Evolutionary conservation across 2,797 vertebrate species (phyloP), one percentile per base, ranked within the genome.

Genomic region (Crocodylus rhombifer): DNA sequence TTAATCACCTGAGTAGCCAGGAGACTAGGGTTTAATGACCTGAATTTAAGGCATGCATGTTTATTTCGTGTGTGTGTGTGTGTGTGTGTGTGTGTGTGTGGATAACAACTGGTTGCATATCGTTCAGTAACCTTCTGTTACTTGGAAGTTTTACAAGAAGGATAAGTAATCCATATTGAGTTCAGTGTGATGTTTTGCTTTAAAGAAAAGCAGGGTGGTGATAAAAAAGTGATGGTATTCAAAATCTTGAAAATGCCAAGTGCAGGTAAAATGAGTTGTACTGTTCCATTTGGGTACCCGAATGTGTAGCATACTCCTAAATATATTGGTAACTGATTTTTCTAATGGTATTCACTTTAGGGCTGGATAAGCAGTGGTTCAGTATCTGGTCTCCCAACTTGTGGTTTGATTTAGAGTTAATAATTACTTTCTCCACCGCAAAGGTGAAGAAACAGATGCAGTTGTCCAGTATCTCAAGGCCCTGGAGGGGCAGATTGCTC

Each of bases 201-300:
- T 71, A 36, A 7, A 77, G 90, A 63, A n/a, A 86, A 87, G 25
- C 61, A 8, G 16, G 21, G 4, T 36, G 42, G 0, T 51, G 56
- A 3, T 69, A 67, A 36, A 75, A 36, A 42, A 79, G 73, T 20
- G 5, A 1, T 75, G 26, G 11, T 86, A 80, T 30, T 91, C 5
- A 51, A 57, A 51, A 57, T 21, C 61, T 33, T 56, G 6, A 16
- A 84, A 86, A 80, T 36, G 79, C 21, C 65, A 25, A 77, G 88
- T 96, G 26, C 63, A 86, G 80, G 30, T 88, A 57, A 87, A 91
- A 60, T 67, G 69, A 61, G 5, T 8, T 88, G 89, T 78, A 28
- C 21, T 81, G 2, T 2, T 58, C 23, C 58, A n/a, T 56, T 81
- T 87, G 42, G 61, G n/a, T 71, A 36, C 55, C 85, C 80, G 75